Conservation (phyloP, 1,140 invertebrate species). For the Stratiolaelaps scimitus region DNA sequence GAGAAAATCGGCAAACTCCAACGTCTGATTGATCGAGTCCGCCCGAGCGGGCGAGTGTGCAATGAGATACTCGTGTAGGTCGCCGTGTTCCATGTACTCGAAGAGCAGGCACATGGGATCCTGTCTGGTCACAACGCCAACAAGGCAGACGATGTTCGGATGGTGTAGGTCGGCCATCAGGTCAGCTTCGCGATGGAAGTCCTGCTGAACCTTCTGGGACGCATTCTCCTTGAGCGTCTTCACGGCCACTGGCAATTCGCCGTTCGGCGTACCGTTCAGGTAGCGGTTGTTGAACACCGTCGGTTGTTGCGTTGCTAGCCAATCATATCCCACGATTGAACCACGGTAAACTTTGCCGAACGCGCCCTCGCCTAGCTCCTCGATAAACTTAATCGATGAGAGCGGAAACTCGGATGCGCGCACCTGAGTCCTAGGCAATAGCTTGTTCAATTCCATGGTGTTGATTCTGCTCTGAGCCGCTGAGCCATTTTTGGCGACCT, state of each 20-base stretch:
- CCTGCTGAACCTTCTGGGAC: constrained; percentile 72
- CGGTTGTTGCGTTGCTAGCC: constrained; percentile 47
- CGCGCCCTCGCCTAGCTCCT: constrained; percentile 88
- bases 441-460: constrained; percentile 57
- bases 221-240: constrained; percentile 89
- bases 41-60: constrained; percentile 61
- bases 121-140: constrained; percentile 77
- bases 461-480: constrained; percentile 25
- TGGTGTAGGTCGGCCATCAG: constrained; percentile 83
- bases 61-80: constrained; percentile 85
- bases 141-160: constrained; percentile 85
- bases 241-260: constrained; percentile 65
- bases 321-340: constrained; percentile 54
- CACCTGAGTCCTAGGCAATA: constrained; percentile 48
- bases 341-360: constrained; percentile 94
- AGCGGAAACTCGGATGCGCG: constrained; percentile 49
- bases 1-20: constrained; percentile 67
- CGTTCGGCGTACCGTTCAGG: constrained; percentile 36
- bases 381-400: constrained; percentile 70
- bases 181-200: constrained; percentile 74
- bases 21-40: constrained; percentile 51
- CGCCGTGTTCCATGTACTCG: constrained; percentile 84
- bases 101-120: constrained; percentile 91
- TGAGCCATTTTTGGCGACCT: constrained; percentile 47
- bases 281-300: constrained; percentile 37